Evolutionary conservation across 2,888 invertebrate genomes (phyloP), one percentile per base, ranked within the genome.

Genomic region (Ceraclea dissimilis): DNA sequence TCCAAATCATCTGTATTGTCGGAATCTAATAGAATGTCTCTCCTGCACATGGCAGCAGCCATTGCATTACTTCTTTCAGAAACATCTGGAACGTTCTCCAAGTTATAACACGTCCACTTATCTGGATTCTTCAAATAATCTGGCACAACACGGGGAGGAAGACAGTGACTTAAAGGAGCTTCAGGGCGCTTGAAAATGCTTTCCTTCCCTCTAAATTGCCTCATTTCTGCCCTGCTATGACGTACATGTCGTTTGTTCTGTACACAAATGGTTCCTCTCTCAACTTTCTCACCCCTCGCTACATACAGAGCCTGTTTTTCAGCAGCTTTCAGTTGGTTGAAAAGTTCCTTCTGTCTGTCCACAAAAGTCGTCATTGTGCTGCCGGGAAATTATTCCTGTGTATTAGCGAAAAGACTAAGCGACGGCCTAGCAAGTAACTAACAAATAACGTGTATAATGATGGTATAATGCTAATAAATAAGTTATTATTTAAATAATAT

Each of bases 141-240:
- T 56, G 70, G 74, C 58, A 68, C 66, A 54, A 65, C 72, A 67
- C 66, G 75, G 16, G 65, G 72, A 49, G 79, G 78, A 33, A 83
- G 70, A 64, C 83, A 82, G 59, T 79, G 76, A 0, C 71, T 69
- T 51, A 84, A 76, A 2, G 85, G 85, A 17, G 83, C 79, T 65
- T 84, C 83, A 1, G 88, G 86, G 58, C 83, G 79, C 68, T 90
- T 90, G 64, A 86, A 91, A 62, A 91, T 87, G 67, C 90, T 91
- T 67, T 90, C 88, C 66, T 81, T 79, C 0, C 86, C 84, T 65
- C 81, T 75, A 64, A 84, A 85, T 58, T 79, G 79, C 66, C 78
- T 82, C 65, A 63, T 19, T 66, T 67, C 1, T 31, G 61, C 63
- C 6, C 60, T 57, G 19, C 64, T 65, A 8, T 53, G 56, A 55